Base-by-base conservation (phyloP, 2,888 invertebrate species). In the Ochlodes sylvanus region DNA sequence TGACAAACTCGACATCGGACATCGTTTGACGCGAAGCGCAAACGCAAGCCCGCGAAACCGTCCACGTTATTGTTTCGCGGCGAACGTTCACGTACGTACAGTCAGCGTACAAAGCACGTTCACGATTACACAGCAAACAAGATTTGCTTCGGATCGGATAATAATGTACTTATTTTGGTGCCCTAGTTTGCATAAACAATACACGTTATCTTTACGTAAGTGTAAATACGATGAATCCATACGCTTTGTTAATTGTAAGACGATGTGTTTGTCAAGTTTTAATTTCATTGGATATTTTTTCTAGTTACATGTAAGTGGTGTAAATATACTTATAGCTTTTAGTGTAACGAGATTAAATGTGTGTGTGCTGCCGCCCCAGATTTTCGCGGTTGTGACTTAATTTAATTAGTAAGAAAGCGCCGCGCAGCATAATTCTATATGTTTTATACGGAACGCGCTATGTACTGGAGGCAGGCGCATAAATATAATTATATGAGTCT, bases 181-280 rank as follows among this genome's bases (percentile, higher is more conserved):
- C 88, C 88, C 88, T 85, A 78, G 74, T 88, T 91, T 88, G 87
- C 89, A 85, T 89, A 86, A 88, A 88, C 77, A 85, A 69, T 84
- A 84, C 81, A 85, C 82, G 77, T 83, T 89, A 84, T 82, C 77
- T 83, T 79, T 82, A 81, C 79, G 80, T 87, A 87, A 81, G 79
- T 92, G 90, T 92, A 92, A 87, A 92, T 92, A 92, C 74, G 79
- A 92, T 85, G 92, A 92, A 93, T 92, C 93, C 90, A 92, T 92
- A 91, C 92, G 92, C 92, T 93, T 93, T 92, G 87, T 84, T 92
- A 91, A 90, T 58, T 84, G 83, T 92, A 92, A 92, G 92, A 83
- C 70, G 79, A 89, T 90, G 90, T 92, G 91, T 93, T 91, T 92
- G 89, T 92, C 90, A 84, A 86, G 88, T 92, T 91, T 88, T 85